Evolutionary conservation across 2,113 vertebrate genomes (phyloP).

Genomic region (Apteryx owenii): DNA sequence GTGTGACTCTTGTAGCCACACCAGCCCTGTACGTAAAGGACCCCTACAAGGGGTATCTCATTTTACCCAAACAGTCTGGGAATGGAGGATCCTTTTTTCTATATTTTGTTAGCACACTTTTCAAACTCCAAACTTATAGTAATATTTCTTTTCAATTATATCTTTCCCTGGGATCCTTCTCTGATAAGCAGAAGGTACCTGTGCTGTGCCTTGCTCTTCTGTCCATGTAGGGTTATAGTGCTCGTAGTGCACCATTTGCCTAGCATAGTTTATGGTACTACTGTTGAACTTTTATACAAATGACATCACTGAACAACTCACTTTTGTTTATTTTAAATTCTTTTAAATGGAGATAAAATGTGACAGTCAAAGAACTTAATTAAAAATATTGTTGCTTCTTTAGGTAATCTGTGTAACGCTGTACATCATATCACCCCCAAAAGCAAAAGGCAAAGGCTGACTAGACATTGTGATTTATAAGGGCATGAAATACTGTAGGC

Average conservation of each 20-base stretch:
- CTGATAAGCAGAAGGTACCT: neutral
- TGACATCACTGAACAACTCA: neutral
- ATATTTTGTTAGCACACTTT: neutral
- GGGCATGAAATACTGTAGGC: neutral
- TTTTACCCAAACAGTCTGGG: neutral
- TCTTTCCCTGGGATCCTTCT: neutral
- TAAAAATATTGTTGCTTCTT: neutral
- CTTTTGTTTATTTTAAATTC: neutral
- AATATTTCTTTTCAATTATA: neutral
- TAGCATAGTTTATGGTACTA: neutral
- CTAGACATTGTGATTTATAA: neutral
- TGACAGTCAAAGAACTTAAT: neutral
- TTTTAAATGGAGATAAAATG: neutral
- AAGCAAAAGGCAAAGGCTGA: neutral
- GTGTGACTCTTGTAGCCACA: neutral
- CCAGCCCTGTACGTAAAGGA: neutral
- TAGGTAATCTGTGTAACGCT: neutral
- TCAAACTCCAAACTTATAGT: neutral
- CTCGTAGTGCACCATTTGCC: neutral
- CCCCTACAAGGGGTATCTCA: neutral
- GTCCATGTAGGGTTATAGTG: neutral
- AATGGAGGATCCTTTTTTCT: neutral
- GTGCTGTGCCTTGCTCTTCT: neutral
- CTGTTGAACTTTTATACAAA: neutral
- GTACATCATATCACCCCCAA: neutral